phyloP scores from a whole-genome alignment of 2,888 invertebrate genomes.

The Oscheius myriophilus region DNA sequence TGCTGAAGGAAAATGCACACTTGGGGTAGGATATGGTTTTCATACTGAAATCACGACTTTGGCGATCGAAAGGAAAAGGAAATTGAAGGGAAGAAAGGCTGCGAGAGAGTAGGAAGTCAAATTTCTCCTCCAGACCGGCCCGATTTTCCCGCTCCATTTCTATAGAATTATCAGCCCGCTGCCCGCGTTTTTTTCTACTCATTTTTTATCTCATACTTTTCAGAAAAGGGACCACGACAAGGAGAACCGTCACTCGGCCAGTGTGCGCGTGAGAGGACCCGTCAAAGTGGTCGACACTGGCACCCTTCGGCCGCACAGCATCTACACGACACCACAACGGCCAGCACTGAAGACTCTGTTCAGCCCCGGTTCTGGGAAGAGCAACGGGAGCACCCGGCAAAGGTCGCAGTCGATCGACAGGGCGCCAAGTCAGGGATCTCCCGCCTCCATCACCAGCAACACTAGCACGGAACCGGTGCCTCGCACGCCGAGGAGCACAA shows the following conservation, averaged over 20 bases:
- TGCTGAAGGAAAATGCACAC: too few relatives aligned
- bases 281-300: constrained; percentile 33
- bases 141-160: too few relatives aligned
- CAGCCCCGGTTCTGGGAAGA: constrained; percentile 39
- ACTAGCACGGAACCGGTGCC: constrained; percentile 18
- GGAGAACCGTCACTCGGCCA: constrained; percentile 27
- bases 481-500: constrained; percentile 54
- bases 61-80: too few relatives aligned
- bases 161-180: too few relatives aligned
- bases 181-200: too few relatives aligned
- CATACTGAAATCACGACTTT: too few relatives aligned
- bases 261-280: constrained; percentile 29
- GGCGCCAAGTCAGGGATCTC: constrained; percentile 34
- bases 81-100: too few relatives aligned
- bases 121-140: too few relatives aligned
- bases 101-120: too few relatives aligned
- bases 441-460: constrained; percentile 44
- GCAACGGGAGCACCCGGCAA: neutral
- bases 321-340: constrained; percentile 55
- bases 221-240: constrained; percentile 10
- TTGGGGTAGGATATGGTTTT: too few relatives aligned
- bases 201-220: too few relatives aligned
- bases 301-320: constrained; percentile 44
- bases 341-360: constrained; percentile 46
- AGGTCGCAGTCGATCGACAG: constrained; percentile 43